Percentiles rank a stretch among this genome's conserved stretches.
These are phyloP conservation scores for Sardinella longiceps DNA, from an alignment of 2,797 vertebrate species.

Conservation along the genomic window DNA sequence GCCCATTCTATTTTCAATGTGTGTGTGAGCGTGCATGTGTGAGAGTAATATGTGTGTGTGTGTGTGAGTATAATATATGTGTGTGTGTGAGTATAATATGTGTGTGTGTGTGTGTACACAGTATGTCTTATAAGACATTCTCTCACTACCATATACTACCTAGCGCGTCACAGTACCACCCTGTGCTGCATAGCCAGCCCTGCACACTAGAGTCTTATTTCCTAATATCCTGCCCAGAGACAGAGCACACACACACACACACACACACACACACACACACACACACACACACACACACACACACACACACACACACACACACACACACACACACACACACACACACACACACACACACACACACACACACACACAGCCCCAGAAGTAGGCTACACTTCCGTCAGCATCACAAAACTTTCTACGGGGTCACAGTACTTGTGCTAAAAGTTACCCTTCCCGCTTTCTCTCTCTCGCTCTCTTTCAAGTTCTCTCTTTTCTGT, in stretches of 20 bases:
- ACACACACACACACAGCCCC: background rate
- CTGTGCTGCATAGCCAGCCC: background rate
- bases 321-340: background rate
- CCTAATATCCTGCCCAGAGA: constrained; percentile 7
- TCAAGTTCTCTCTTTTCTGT: background rate
- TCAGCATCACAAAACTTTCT: background rate
- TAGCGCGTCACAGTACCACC: background rate
- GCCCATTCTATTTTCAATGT: background rate
- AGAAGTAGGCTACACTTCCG: background rate
- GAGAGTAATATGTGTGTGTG: background rate
- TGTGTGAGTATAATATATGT: background rate
- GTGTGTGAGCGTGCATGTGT: no score
- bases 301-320: background rate
- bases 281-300: no score
- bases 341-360: background rate
- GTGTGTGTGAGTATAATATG: no score
- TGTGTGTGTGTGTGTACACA: no score
- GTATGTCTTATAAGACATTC: background rate
- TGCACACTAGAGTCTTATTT: background rate
- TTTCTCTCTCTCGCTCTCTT: background rate
- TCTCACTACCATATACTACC: background rate
- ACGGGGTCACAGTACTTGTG: background rate
- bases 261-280: background rate
- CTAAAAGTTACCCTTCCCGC: background rate
- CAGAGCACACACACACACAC: background rate